Conservation (phyloP, 2,888 invertebrate species). For the Acheta domesticus region DNA sequence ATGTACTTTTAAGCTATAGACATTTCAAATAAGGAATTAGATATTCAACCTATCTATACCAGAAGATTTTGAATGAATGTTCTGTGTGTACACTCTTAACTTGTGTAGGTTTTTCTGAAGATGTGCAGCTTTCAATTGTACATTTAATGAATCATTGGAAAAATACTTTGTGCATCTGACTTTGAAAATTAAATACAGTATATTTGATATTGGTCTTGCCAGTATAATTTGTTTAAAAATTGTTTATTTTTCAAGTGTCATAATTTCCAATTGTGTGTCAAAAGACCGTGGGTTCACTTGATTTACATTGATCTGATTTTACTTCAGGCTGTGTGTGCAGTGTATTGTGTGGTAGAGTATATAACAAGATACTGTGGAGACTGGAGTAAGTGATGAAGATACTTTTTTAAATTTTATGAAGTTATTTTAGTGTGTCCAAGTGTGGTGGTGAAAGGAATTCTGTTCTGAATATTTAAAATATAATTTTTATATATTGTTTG, state of each 20-base stretch:
- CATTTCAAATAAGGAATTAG: background rate
- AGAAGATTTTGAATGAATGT: background rate
- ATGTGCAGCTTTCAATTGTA: constrained; percentile 10
- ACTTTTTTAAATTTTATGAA: constrained; percentile 1
- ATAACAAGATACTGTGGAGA: background rate
- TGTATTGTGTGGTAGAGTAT: background rate
- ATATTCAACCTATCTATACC: background rate
- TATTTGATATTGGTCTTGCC: background rate
- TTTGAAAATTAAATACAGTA: background rate
- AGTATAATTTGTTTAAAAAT: background rate
- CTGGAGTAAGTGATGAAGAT: background rate
- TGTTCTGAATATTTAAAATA: constrained; percentile 10
- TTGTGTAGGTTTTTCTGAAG: constrained; percentile 2
- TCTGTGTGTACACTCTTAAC: background rate
- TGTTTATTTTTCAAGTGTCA: constrained; percentile 18
- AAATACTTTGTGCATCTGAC: background rate
- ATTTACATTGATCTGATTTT: background rate
- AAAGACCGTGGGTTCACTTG: background rate
- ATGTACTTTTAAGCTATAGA: constrained; percentile 1
- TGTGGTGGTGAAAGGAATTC: background rate
- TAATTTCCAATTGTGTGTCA: background rate
- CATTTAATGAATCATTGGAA: background rate
- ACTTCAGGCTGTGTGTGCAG: constrained; percentile 5
- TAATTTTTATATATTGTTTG: constrained; percentile 18
- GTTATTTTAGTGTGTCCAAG: background rate